Conservation (phyloP, 2,888 invertebrate genomes). For the Tyria jacobaeae region DNA sequence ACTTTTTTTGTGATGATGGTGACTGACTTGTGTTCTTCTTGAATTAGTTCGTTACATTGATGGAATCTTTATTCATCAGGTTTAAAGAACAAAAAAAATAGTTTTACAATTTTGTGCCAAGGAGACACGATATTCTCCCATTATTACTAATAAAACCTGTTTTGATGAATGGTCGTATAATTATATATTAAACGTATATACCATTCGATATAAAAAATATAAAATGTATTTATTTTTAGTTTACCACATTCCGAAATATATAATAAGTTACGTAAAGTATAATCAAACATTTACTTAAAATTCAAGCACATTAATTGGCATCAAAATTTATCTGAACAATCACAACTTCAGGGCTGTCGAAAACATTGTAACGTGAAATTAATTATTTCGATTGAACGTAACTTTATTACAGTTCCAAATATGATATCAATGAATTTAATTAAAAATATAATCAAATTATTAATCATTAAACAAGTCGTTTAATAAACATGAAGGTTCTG, state of each 20-base stretch:
- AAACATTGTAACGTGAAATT: conserved; percentile 9
- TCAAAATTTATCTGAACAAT: conserved; percentile 57
- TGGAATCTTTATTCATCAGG: no score
- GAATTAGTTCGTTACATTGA: neutral
- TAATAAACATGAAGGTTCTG: conserved; percentile 31
- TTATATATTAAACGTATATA: neutral
- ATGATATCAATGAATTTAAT: conserved; percentile 35
- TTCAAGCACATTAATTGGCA: conserved; percentile 53
- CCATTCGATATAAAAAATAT: neutral
- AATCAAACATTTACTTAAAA: conserved; percentile 46
- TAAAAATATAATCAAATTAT: conserved; percentile 37
- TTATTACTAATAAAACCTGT: neutral
- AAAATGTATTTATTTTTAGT: neutral
- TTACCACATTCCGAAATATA: neutral
- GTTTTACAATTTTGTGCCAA: no score
- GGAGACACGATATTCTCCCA: no score
- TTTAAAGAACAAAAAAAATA: no score
- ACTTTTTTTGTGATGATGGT: conserved; percentile 15
- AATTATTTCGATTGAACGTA: conserved; percentile 24
- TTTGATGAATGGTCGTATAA: neutral
- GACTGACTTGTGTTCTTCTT: neutral
- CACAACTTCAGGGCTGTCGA: conserved; percentile 48
- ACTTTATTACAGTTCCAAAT: conserved; percentile 36
- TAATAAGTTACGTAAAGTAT: conserved; percentile 13
- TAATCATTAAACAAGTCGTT: conserved; percentile 28